Evolutionary conservation across 2,888 invertebrate genomes (phyloP).

Genomic region (Rhagium mordax): DNA sequence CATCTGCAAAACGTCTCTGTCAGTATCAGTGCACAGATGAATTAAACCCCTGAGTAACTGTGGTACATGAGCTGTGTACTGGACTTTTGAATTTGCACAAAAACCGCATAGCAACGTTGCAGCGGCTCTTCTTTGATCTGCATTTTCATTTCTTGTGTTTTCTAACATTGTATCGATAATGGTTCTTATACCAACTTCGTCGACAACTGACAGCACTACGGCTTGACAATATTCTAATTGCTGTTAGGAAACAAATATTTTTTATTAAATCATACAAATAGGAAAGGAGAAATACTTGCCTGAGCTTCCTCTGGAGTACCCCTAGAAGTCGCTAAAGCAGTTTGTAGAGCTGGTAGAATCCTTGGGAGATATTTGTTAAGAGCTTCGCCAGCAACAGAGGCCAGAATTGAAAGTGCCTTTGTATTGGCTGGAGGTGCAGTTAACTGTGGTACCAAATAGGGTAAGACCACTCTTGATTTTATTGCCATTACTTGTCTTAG

Average conservation of each 20-base stretch:
- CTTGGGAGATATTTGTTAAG: slow-evolving; percentile 91
- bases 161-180: slow-evolving; percentile 90
- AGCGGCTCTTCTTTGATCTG: slow-evolving; percentile 83
- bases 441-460: slow-evolving; percentile 95
- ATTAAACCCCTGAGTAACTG: slow-evolving; percentile 91
- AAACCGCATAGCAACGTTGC: slow-evolving; percentile 91
- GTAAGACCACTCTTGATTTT: slow-evolving; percentile 95
- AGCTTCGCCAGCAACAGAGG: slow-evolving; percentile 95
- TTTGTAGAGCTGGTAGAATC: slow-evolving; percentile 92
- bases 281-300: slow-evolving; percentile 48
- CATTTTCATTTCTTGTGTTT: slow-evolving; percentile 78
- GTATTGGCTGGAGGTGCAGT: slow-evolving; percentile 93
- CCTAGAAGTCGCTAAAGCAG: slow-evolving; percentile 81
- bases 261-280: neutral
- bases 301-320: slow-evolving; percentile 69
- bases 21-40: slow-evolving; percentile 85
- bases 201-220: slow-evolving; percentile 92
- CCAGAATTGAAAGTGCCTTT: slow-evolving; percentile 93
- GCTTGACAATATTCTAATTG: slow-evolving; percentile 94
- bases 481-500: slow-evolving; percentile 97
- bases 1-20: slow-evolving; percentile 86
- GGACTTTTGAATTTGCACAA: slow-evolving; percentile 90
- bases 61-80: slow-evolving; percentile 89
- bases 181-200: slow-evolving; percentile 89
- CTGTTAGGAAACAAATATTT: slow-evolving; percentile 64